These are phyloP conservation scores for Formicarius rufipectus DNA, from an alignment of 2,113 vertebrate genomes.

Conservation along the genomic window DNA sequence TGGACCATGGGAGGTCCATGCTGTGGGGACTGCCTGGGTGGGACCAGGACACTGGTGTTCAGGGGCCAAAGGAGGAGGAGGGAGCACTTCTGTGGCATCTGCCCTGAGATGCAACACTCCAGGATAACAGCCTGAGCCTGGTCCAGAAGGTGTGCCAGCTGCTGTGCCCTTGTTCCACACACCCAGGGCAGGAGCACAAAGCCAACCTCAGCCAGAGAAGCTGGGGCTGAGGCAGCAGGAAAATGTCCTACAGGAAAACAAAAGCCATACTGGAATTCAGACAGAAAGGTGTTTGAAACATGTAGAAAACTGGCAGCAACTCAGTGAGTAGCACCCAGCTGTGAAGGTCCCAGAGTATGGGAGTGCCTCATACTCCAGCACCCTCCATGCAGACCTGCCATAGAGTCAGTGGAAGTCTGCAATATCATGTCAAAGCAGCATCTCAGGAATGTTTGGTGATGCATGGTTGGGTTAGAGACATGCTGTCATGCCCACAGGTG, in stretches of 20 bases:
- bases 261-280: neutral
- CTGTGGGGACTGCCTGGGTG: accelerated
- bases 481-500: neutral
- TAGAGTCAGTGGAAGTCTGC: neutral
- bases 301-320: neutral
- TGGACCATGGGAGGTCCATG: neutral
- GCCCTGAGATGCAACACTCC: accelerated
- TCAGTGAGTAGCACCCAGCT: neutral
- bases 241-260: neutral
- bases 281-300: neutral
- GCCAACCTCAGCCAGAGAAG: neutral
- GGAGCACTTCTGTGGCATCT: neutral
- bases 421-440: neutral
- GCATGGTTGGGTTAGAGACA: neutral
- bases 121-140: neutral
- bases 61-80: neutral
- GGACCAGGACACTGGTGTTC: neutral
- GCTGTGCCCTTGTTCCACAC: accelerated
- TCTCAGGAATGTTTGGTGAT: neutral
- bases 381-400: accelerated
- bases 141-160: accelerated
- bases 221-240: neutral
- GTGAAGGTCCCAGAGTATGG: neutral
- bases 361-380: accelerated
- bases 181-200: neutral